Evolutionary conservation across 2,888 invertebrate species (phyloP), one percentile per base, ranked within the genome.

Genomic region (Drosophila suboccidentalis): DNA sequence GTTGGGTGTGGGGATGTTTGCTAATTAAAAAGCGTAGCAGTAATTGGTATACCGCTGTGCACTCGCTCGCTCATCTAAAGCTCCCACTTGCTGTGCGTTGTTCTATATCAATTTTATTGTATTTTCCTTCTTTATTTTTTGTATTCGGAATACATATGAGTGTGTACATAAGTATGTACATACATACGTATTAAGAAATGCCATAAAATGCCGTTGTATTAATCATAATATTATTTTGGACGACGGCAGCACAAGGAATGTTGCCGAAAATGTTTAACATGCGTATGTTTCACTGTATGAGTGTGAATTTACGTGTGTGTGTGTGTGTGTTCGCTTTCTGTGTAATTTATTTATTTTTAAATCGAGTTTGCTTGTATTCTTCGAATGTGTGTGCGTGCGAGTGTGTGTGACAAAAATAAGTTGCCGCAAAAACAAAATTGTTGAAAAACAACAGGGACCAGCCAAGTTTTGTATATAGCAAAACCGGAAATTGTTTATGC

Each of bases 331-430:
- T 66, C 43, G 66, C 47, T 71, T 76, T 75, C 67, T 75, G 85
- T 87, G 88, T 86, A 86, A 87, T 87, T 89, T 85, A 86, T 89
- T 89, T 86, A 86, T 86, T 86, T 89, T 86, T 86, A 86, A 86
- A 86, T 84, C 79, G 62, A 75, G 59, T 82, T 82, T 87, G 70
- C 54, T 36, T 61, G 29, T 51, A 39, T 29, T 29, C 29, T 8
- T 29, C 2, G 8, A 8, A 8, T 53, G 44, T 41, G 38, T 78
- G 71, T 57, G 75, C 63, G 63, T 61, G 43, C 54, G 43, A 22
- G 57, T 44, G 62, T 80, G 59, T 82, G 73, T 67, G 88, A 87
- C 82, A 85, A 83, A 83, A 83, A 87, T 87, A 82, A 83, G 79
- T 82, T 77, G 73, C 73, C 59, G 77, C 86, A 87, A 87, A 78